Evolutionary conservation across 2,888 invertebrate species (phyloP), one percentile per base, ranked within the genome.

Genomic region (Meloe dianella): DNA sequence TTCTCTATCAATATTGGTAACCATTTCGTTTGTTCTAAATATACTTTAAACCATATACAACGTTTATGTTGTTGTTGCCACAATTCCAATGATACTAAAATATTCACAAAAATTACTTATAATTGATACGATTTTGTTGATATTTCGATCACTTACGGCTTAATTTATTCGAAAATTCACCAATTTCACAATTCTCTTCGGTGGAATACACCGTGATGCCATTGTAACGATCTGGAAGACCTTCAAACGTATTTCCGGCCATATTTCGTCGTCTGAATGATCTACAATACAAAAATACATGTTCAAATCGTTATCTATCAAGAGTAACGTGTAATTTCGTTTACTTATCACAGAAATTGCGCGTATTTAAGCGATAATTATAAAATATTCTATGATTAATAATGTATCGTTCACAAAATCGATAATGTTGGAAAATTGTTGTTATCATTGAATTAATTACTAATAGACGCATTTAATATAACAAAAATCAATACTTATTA

Each of bases 11-110:
- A 84, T 70, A 90, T 79, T 17, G 95, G 94, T 41, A 96, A 88
- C 92, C 92, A 92, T 17, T 87, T 86, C 4, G 91, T 86, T 77
- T 94, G 89, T 68, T 88, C 84, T 54, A 90, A 87, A 77, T 89
- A 84, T 0, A 96, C 90, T 80, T 89, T 89, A 80, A 95, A 94
- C 95, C 95, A 96, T 74, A 94, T 89, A 29, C 91, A 90, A 65
- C 92, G 86, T 74, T 87, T 89, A 12, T 88, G 87, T 61, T 87
- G 86, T 54, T 85, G 82, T 56, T 77, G 83, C 95, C 95, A 95
- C 74, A 85, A 84, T 47, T 85, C 83, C 35, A 94, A 79, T 0
- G 94, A 94, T 74, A 87, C 94, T 95, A 80, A 22, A 12, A 22
- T 22, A 51, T 20, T 51, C 8, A 20, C 51, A 6, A 4, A 38